Evolutionary conservation across 2,888 invertebrate genomes (phyloP).

Genomic region (Dolichopus griseipennis): DNA sequence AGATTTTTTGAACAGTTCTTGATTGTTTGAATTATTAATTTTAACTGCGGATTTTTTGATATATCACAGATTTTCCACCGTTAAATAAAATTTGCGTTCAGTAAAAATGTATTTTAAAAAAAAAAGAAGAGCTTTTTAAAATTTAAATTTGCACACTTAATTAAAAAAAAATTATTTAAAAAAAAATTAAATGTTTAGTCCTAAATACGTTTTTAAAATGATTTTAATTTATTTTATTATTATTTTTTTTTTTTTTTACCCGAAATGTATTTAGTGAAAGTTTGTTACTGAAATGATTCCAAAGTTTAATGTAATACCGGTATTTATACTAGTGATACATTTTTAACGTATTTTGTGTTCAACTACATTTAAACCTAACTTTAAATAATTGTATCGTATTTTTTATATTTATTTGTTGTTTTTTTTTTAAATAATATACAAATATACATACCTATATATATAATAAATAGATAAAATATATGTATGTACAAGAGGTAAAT

Average conservation of each 20-base stretch:
- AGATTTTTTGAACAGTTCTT: not conserved
- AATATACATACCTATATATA: not conserved
- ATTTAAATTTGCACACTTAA: constrained; percentile 15
- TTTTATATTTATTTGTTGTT: not conserved
- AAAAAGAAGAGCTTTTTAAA: constrained; percentile 13
- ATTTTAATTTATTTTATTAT: constrained; percentile 13
- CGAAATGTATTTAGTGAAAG: constrained; percentile 31
- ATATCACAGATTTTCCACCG: not conserved
- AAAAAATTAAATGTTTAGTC: constrained; percentile 15
- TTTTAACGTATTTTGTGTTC: constrained; percentile 16
- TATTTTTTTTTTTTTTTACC: not conserved
- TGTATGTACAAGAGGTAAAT: not conserved
- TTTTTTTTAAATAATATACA: not conserved
- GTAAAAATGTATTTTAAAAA: constrained; percentile 9
- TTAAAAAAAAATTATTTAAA: constrained; percentile 17
- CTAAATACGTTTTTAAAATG: constrained; percentile 13
- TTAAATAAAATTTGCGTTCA: not conserved
- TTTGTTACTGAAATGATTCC: constrained; percentile 31
- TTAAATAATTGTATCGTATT: not conserved
- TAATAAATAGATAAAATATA: not conserved
- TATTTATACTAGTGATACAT: constrained; percentile 31
- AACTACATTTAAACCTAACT: not conserved
- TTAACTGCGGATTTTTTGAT: not conserved
- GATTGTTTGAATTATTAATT: not conserved
- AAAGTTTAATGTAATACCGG: constrained; percentile 25